phyloP scores from a whole-genome alignment of 1,140 invertebrate genomes.

The Saccostrea cuccullata region DNA sequence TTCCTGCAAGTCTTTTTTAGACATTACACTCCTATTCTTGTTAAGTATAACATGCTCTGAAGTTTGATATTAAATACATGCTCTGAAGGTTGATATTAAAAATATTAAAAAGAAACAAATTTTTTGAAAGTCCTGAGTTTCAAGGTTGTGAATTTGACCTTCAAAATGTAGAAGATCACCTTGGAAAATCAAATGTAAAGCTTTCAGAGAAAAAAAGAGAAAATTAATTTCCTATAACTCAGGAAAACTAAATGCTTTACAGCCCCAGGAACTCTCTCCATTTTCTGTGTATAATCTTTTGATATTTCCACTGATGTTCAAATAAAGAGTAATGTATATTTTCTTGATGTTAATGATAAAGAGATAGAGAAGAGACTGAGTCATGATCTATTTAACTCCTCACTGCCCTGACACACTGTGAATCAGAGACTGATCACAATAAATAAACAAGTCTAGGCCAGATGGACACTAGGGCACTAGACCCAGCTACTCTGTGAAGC shows the following conservation, averaged over 20 bases:
- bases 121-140: not conserved
- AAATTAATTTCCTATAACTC: no score
- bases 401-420: not conserved
- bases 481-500: not conserved
- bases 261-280: no score
- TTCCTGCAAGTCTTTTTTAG: not conserved
- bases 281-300: no score
- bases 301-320: not conserved
- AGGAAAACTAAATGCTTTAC: no score
- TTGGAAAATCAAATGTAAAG: not conserved
- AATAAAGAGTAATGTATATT: no score
- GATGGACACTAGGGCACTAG: not conserved
- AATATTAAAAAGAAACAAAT: not conserved
- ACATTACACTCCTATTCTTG: not conserved
- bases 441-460: constrained; percentile 3
- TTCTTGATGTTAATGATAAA: not conserved
- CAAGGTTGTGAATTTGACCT: constrained; percentile 24
- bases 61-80: not conserved
- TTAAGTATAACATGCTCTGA: not conserved
- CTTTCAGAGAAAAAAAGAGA: not conserved
- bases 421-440: constrained; percentile 11
- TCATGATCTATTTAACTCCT: not conserved
- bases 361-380: not conserved
- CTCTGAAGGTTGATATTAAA: not conserved
- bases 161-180: constrained; percentile 23